Conservation (phyloP, 2,113 vertebrate genomes). For the Zapus hudsonius region DNA sequence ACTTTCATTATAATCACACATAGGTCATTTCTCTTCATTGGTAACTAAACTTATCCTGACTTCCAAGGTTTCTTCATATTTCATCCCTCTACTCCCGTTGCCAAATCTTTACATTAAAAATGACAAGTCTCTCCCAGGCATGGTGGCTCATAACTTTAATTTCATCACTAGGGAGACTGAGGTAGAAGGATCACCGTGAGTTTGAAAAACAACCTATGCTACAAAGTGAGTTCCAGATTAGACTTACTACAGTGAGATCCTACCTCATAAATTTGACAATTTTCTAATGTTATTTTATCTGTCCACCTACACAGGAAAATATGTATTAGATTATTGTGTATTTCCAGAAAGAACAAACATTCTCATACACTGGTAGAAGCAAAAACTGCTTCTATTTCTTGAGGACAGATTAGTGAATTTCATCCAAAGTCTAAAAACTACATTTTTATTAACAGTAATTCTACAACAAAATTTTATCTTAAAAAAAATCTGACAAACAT, state of each 20-base stretch:
- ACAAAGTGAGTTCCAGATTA: no score
- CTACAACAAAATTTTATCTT: background rate
- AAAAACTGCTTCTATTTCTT: background rate
- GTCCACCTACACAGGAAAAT: background rate
- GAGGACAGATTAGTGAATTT: background rate
- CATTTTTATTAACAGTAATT: background rate
- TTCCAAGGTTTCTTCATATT: background rate
- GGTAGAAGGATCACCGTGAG: no score
- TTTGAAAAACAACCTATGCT: no score
- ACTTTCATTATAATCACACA: background rate
- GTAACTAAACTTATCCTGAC: background rate
- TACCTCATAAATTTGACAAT: no score
- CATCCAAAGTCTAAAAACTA: background rate
- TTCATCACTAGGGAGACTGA: no score
- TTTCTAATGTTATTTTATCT: slow-evolving; percentile 8
- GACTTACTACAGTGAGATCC: no score
- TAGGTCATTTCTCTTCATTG: no score
- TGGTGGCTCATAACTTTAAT: no score
- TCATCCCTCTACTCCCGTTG: background rate
- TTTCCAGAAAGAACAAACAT: background rate
- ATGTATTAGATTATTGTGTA: background rate
- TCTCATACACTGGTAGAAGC: background rate
- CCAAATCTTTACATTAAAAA: background rate
- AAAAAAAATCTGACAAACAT: background rate
- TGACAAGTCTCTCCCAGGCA: no score